Evolutionary conservation across 2,888 invertebrate genomes (phyloP).

Genomic region (Hypena proboscidalis): DNA sequence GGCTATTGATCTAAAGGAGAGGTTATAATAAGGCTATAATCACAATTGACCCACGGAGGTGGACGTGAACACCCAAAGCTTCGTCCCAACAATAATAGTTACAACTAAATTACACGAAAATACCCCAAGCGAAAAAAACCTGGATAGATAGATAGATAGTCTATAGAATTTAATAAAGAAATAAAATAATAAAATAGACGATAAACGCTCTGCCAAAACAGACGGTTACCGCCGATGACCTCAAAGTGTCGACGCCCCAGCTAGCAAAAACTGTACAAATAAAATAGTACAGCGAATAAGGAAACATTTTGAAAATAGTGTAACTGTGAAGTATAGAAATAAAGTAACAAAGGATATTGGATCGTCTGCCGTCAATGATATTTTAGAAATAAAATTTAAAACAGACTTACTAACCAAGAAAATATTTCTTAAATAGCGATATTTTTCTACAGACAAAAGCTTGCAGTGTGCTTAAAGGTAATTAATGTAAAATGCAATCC

Average conservation of each 20-base stretch:
- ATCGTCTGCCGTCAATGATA: neutral
- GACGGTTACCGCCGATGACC: conserved; percentile 35
- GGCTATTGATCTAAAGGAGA: no score
- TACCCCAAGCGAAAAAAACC: neutral
- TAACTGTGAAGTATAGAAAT: conserved; percentile 32
- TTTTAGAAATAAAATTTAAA: conserved; percentile 19
- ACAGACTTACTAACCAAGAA: conserved; percentile 5
- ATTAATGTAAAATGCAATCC: no score
- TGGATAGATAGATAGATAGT: neutral
- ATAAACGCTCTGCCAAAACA: conserved; percentile 27
- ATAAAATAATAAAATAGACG: conserved; percentile 10
- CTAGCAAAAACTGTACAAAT: conserved; percentile 46
- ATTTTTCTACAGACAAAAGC: no score
- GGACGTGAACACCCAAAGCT: no score
- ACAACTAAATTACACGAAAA: no score
- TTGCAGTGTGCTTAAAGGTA: no score
- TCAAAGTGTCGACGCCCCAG: conserved; percentile 44
- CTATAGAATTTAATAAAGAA: neutral
- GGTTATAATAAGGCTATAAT: no score
- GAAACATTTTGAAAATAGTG: conserved; percentile 25
- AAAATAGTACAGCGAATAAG: conserved; percentile 38
- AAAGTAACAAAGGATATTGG: conserved; percentile 24
- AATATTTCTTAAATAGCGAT: no score
- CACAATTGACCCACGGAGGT: no score
- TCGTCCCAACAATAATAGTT: no score